Percentiles rank a stretch among this genome's conserved stretches.
phyloP scores from a whole-genome alignment of 2,113 vertebrate species.

The Stigmatopora argus region DNA sequence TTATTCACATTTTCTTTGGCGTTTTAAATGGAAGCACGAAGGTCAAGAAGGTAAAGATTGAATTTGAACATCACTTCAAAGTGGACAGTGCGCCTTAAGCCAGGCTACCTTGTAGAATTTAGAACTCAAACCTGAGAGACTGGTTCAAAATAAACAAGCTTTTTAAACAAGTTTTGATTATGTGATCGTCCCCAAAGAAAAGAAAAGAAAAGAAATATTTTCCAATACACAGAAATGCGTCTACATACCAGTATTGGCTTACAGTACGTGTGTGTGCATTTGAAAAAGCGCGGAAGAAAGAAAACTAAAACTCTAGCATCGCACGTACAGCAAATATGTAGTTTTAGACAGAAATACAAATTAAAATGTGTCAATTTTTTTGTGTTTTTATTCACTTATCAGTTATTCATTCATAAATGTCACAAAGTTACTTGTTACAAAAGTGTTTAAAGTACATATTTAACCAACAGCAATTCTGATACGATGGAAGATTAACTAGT shows the following conservation, averaged over 20 bases:
- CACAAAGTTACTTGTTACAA: background rate
- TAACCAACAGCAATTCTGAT: background rate
- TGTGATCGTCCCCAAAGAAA: background rate
- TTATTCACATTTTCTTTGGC: constrained; percentile 36
- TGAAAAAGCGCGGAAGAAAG: background rate
- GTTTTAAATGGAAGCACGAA: background rate
- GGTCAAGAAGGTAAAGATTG: background rate
- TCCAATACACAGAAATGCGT: background rate
- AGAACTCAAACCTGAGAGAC: background rate
- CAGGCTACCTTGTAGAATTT: background rate
- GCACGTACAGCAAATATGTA: constrained; percentile 75
- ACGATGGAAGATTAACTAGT: no score
- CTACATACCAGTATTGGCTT: constrained; percentile 28
- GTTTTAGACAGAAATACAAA: constrained; percentile 66
- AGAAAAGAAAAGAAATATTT: no score
- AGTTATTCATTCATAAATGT: background rate
- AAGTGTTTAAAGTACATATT: background rate
- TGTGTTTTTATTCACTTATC: constrained; percentile 48
- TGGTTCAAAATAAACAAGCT: background rate
- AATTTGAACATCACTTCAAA: background rate
- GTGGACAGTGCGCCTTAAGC: background rate
- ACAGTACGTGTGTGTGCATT: background rate
- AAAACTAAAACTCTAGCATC: background rate
- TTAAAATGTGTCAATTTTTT: constrained; percentile 70
- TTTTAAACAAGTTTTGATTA: background rate